Evolutionary conservation across 2,797 vertebrate species (phyloP).

Genomic region (Pangasius djambal): DNA sequence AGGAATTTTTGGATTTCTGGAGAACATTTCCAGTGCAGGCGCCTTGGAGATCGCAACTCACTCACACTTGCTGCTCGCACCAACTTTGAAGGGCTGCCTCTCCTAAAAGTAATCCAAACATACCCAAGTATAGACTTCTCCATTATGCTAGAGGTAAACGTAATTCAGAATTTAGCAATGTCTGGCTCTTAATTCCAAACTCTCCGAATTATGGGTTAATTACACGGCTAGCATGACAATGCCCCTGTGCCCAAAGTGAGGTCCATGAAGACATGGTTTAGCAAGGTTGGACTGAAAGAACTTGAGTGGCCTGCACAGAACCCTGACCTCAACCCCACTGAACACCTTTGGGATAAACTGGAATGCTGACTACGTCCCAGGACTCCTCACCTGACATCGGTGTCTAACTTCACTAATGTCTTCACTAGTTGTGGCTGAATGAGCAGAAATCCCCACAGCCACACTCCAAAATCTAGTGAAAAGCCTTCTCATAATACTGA

Average conservation of each 20-base stretch:
- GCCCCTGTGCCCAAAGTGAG: background rate
- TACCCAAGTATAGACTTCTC: background rate
- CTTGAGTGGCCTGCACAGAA: background rate
- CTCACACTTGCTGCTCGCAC: constrained; percentile 90
- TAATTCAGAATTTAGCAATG: background rate
- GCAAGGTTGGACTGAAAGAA: background rate
- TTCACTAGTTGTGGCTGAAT: background rate
- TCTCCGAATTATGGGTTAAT: background rate
- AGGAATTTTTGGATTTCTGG: constrained; percentile 85
- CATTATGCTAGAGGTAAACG: background rate
- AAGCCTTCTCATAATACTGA: background rate
- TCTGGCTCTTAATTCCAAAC: background rate
- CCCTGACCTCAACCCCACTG: background rate
- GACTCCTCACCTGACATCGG: background rate
- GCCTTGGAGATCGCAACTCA: constrained; percentile 88
- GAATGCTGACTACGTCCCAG: background rate
- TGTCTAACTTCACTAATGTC: background rate
- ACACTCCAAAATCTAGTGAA: too few relatives aligned
- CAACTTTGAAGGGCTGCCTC: constrained; percentile 84
- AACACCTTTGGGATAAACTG: background rate
- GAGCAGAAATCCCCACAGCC: background rate
- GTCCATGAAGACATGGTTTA: background rate
- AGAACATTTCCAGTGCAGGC: constrained; percentile 93
- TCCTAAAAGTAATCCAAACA: constrained; percentile 71
- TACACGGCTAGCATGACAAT: background rate